These are phyloP conservation scores for Marmota flaviventris DNA, from an alignment of 2,113 vertebrate species.

Conservation along the genomic window DNA sequence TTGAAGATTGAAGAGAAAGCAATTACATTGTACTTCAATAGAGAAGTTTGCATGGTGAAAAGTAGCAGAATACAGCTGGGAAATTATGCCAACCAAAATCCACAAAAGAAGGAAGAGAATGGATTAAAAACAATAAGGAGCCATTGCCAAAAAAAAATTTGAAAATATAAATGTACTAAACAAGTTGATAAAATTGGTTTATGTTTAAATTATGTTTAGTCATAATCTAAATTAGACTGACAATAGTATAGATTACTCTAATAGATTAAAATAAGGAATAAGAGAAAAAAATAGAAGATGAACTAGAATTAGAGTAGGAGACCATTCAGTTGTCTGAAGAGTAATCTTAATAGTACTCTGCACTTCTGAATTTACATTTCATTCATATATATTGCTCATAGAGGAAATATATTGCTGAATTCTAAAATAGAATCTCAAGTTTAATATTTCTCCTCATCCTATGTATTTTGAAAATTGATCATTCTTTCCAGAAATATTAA, in stretches of 20 bases:
- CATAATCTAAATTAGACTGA: neutral
- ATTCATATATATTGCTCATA: neutral
- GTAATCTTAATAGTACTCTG: neutral
- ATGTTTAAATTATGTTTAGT: neutral
- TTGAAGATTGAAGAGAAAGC: neutral
- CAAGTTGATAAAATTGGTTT: neutral
- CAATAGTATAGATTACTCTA: neutral
- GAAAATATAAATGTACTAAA: neutral
- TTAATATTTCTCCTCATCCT: neutral
- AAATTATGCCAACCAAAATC: slow-evolving; percentile 36
- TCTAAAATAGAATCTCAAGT: neutral
- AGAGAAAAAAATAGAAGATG: neutral
- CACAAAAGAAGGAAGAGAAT: neutral
- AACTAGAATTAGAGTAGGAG: neutral
- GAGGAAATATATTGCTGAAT: neutral
- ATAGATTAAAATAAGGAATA: neutral
- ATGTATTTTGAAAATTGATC: neutral
- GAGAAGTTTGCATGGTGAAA: neutral
- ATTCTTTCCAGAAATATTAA: slow-evolving; percentile 43
- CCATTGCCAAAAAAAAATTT: no score
- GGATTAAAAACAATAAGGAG: neutral
- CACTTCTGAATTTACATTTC: neutral
- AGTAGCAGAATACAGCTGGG: neutral
- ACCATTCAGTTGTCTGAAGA: neutral
- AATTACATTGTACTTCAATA: neutral